A percentile compares a stretch with the other conserved stretches of the same genome.
Conservation (phyloP, 2,113 vertebrate genomes). For the Oncorhynchus keta region DNA sequence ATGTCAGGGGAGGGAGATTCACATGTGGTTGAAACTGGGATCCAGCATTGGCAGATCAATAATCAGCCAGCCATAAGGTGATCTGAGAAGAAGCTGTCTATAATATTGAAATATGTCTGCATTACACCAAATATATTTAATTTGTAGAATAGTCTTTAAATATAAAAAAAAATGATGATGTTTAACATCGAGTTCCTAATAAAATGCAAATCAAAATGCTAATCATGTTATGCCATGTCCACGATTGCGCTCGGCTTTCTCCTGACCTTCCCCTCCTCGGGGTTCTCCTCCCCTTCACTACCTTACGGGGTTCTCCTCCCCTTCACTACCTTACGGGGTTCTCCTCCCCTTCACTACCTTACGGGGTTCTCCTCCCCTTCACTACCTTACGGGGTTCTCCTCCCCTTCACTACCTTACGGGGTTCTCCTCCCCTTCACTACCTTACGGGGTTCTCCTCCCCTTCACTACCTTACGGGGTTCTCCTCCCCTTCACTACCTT, state of each 20-base stretch:
- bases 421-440: too few relatives aligned
- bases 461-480: too few relatives aligned
- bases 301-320: not conserved
- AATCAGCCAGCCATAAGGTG: constrained; percentile 38
- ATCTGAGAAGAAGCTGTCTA: constrained; percentile 24
- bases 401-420: too few relatives aligned
- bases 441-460: too few relatives aligned
- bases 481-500: too few relatives aligned
- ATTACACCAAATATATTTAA: constrained; percentile 73
- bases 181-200: not conserved
- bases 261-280: too few relatives aligned
- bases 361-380: too few relatives aligned
- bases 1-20: not conserved
- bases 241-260: not conserved
- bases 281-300: constrained; percentile 11
- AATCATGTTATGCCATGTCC: constrained; percentile 23
- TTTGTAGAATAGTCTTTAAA: constrained; percentile 50
- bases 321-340: not conserved
- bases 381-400: too few relatives aligned
- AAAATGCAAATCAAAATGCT: constrained; percentile 11
- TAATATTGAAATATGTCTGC: constrained; percentile 24
- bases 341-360: not conserved
- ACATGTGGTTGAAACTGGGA: constrained; percentile 52
- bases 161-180: constrained; percentile 13
- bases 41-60: constrained; percentile 51